Evolutionary conservation across 2,113 vertebrate species (phyloP).

Genomic region (Calyptomena viridis): DNA sequence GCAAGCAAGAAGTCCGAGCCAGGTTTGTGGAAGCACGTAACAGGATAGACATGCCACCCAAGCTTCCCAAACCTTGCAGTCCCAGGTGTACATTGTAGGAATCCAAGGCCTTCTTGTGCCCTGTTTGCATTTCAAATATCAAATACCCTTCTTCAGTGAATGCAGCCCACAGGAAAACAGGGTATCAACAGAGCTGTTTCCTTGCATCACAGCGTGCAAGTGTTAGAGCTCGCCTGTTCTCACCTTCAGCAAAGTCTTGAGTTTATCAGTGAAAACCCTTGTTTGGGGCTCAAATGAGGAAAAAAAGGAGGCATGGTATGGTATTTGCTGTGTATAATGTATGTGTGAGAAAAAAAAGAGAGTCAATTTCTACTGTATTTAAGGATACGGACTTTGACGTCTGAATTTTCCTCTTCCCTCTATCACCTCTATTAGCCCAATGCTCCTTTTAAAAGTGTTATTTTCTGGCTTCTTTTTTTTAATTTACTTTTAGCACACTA

Average conservation of each 20-base stretch:
- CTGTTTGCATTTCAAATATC: neutral
- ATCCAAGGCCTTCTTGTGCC: neutral
- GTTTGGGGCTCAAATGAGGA: neutral
- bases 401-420: neutral
- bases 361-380: neutral
- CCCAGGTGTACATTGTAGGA: neutral
- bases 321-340: neutral
- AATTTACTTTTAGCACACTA: neutral
- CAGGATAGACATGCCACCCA: fast-evolving
- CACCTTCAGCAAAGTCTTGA: neutral
- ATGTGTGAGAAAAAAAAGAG: neutral
- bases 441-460: neutral
- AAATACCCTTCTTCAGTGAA: neutral
- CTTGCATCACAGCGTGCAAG: neutral
- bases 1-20: neutral
- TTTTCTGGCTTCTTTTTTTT: neutral
- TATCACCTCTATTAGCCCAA: neutral
- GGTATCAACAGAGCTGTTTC: fast-evolving
- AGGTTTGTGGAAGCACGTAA: neutral
- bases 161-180: neutral
- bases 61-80: neutral
- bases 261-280: neutral
- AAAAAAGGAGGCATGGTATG: neutral
- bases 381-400: neutral
- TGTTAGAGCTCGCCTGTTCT: neutral